Base-by-base conservation (phyloP, 92 coral and sea anemone genomes). In the Epizoanthus ramosus region DNA sequence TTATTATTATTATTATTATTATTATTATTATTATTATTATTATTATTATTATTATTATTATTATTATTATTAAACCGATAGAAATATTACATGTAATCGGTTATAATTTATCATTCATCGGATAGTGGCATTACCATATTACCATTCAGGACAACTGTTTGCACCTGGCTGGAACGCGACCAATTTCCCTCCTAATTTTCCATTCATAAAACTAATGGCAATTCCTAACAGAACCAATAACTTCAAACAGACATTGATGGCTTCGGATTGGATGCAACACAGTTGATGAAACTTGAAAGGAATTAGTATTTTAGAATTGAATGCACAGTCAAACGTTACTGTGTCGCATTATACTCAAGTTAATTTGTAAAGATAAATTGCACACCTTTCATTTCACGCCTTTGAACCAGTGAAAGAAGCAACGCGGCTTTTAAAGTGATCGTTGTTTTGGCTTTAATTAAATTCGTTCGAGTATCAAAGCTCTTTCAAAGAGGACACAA, bases 361-460 rank as follows among this genome's bases (percentile, higher is more conserved):
- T 47, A 47, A 47, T 47, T 47, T 47, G 13, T 47, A 47, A 47
- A 47, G 14, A 47, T 58, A 33, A 18, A 73, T 56, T 73, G 10
- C 18, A 63, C 64, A 7, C 35, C 79, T 73, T 54, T 73, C 79
- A 25, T 54, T 73, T 31, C 33, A 17, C 45, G 37, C 37, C 54
- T 3, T 35, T 22, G 82, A 35, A 19, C 18, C 33, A 37, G 43
- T 21, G 71, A 77, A 75, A 57, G 41, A 54, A 17, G 21, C 14
- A 12, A 5, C 22, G 70, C 41, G 43, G 69, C n/a, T 33, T 52
- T 53, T 25, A 25, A 6, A 19, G 70, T 35, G 22, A 35, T 54
- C 68, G 70, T 59, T 59, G 53, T 58, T 76, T 39, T 77, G 25
- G 41, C 57, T 77, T 59, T 77, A 61, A 77, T 77, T 60, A 61